Conservation (phyloP, 2,797 vertebrate genomes). For the Trematomus bernacchii region DNA sequence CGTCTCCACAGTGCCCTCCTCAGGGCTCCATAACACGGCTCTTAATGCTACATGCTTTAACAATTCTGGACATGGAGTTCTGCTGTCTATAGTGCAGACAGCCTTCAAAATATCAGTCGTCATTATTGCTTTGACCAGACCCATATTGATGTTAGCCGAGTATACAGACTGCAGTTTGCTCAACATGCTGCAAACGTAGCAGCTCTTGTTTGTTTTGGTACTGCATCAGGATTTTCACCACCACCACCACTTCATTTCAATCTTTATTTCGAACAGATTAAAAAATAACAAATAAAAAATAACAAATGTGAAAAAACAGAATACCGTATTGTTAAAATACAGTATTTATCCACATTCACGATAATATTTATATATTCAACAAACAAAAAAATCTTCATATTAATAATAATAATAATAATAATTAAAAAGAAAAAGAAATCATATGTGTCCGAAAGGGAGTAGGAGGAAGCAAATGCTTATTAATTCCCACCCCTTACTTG, state of each 20-base stretch:
- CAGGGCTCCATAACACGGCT: constrained; percentile 60
- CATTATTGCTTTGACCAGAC: constrained; percentile 22
- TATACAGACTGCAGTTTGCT: constrained; percentile 7
- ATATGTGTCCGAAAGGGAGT: too few species aligned
- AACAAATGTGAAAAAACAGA: too few species aligned
- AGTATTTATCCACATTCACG: too few species aligned
- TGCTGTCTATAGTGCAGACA: constrained; percentile 6
- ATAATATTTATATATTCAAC: too few species aligned
- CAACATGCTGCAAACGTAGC: neutral
- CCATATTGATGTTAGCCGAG: constrained; percentile 18
- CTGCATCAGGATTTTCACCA: constrained; percentile 38
- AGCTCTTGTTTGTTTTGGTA: constrained; percentile 34
- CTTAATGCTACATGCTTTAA: constrained; percentile 11
- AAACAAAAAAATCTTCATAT: too few species aligned
- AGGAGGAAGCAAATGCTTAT: too few species aligned
- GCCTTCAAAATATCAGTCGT: constrained; percentile 12
- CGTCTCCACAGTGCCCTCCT: constrained; percentile 80
- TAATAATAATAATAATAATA: too few species aligned
- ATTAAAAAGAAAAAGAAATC: too few species aligned
- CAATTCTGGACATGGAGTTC: constrained; percentile 12
- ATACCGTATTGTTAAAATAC: too few species aligned
- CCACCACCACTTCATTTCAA: constrained; percentile 1
- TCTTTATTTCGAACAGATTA: too few species aligned
- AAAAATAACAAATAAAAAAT: too few species aligned
- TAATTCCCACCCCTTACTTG: too few species aligned